Evolutionary conservation across 1,140 invertebrate species (phyloP), one percentile per base, ranked within the genome.

Genomic region (Bilobella aurantiaca): DNA sequence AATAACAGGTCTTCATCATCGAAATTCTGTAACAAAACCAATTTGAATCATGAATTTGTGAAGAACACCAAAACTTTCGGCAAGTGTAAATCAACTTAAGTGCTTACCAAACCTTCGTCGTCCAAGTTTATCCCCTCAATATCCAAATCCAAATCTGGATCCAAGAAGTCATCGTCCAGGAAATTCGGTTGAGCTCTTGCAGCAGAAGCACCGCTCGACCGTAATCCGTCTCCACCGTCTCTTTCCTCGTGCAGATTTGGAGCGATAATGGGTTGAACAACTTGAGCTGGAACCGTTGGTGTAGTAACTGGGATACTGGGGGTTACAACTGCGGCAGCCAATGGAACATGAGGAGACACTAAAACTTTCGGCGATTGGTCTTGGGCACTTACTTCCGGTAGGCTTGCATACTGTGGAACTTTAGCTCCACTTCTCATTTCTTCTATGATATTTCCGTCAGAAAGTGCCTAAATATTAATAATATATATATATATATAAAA

Each of bases 401-500:
- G 57, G 28, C 27, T 5, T 25, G 57, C 25, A 8, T 23, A 2
- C 12, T 23, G 21, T 58, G 29, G 23, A 14, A 29, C 30, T 30
- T 30, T 31, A 12, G 16, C 57, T 3, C 29, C 25, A 8, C 3
- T 16, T 70, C 80, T 76, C 82, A 90, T 86, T 76, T 92, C 90
- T 66, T 86, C 84, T 2, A 88, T 73, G 0, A 85, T 80, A 72
- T 87, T 85, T 46, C 90, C 79, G 49, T 90, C 87, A 63, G 81
- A 78, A 74, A 89, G 90, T 27, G 84, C 75, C 81, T 88, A 82
- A 25, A 57, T 29, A 16, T 0, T 29, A 27, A 25, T 21, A 46
- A 34, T 25, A 32, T 46, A 27, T 32, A 61, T 49, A 56, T 2
- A 56, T 28, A 21, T 58, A 58, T 5, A 63, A 64, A 57, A 18